Conservation (phyloP, 2,797 vertebrate species). For the Odontamblyopus lacepedii region DNA sequence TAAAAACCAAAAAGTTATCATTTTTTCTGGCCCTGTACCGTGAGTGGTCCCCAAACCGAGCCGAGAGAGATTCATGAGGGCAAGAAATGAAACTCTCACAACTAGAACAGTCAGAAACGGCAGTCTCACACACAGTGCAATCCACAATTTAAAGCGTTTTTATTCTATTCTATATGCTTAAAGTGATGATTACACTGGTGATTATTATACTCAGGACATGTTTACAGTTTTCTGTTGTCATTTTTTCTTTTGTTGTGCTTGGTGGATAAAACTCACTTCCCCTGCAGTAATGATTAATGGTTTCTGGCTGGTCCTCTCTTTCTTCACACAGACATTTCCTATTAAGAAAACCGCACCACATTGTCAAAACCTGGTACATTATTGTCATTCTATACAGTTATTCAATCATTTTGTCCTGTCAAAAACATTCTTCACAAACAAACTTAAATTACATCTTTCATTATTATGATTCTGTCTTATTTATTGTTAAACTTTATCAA, state of each 20-base stretch:
- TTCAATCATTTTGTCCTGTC: not conserved
- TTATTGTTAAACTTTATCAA: not conserved
- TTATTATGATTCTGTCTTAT: not conserved
- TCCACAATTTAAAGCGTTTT: too few species aligned
- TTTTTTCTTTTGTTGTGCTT: not conserved
- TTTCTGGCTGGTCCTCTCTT: not conserved
- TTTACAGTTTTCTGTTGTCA: not conserved
- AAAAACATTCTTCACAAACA: not conserved
- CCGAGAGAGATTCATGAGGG: too few species aligned
- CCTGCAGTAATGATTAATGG: constrained; percentile 7
- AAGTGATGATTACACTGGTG: not conserved
- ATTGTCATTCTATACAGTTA: not conserved
- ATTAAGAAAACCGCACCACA: not conserved
- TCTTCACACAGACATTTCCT: not conserved
- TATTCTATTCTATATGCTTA: too few species aligned
- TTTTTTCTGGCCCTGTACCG: too few species aligned
- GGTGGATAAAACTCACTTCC: not conserved
- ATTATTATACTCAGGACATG: not conserved
- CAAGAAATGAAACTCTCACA: too few species aligned
- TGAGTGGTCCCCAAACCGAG: too few species aligned
- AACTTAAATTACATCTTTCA: not conserved
- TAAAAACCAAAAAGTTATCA: too few species aligned
- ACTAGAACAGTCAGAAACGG: too few species aligned
- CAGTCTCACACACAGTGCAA: too few species aligned
- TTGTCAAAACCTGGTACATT: not conserved